Base-by-base conservation (phyloP, 2,797 vertebrate species). In the Channallabes apus region DNA sequence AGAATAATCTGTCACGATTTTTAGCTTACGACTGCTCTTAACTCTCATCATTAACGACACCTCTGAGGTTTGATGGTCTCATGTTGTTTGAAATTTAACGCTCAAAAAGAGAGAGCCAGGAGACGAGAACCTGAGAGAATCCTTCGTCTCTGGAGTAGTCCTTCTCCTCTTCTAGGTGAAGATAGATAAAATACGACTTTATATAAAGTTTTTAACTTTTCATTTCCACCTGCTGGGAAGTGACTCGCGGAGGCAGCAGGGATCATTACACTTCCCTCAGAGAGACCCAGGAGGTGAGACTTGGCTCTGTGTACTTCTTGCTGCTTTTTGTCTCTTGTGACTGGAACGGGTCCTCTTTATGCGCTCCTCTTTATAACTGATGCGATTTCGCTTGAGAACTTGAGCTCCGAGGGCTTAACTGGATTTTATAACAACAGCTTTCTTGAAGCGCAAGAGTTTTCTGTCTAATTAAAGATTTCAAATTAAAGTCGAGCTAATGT, bases 91-190 rank as follows among this genome's bases (percentile, higher is more conserved):
- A 78, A 82, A 77, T 38, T 51, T 32, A 76, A n/a, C 35, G 22
- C 46, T 22, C 18, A 6, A 59, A 32, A 68, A 46, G 9, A 71
- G 2, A n/a, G 22, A 18, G 5, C 7, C 65, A 27, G 65, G 82
- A 6, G 71, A 6, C 17, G 18, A 83, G 59, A 35, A 64, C 18
- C 73, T 17, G 46, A 68, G 35, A 72, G n/a, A 24, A 32, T 84
- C 38, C 83, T 82, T 83, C 78, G 62, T 84, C 72, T 72, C 17
- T 51, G 58, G 69, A 62, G 59, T 80, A 46, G 80, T 83, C 38
- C 38, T 41, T 68, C 41, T 24, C 17, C 4, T 54, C 3, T 41
- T n/a, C 51, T 62, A 27, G 73, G 38, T 51, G 17, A 80, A 76
- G 68, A 38, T 51, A 64, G 29, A 22, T 18, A 84, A 65, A 76